A percentile compares a stretch with the other conserved stretches of the same genome.
phyloP scores from a whole-genome alignment of 2,113 vertebrate genomes.

The Nannospalax galili region DNA sequence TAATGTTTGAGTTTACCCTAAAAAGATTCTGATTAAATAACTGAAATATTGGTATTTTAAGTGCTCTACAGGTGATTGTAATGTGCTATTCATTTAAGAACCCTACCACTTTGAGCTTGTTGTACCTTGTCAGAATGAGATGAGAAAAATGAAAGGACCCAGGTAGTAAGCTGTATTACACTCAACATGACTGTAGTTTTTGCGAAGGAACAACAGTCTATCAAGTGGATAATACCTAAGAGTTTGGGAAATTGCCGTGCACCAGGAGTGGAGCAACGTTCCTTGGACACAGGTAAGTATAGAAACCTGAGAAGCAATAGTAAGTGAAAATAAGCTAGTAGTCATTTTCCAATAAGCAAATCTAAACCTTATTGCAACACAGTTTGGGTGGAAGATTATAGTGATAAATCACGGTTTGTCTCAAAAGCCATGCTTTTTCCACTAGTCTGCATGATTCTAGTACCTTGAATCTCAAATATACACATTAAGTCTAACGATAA shows the following conservation, averaged over 20 bases:
- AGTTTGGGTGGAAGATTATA: not conserved
- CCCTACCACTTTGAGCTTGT: no score
- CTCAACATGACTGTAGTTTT: not conserved
- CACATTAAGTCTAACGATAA: not conserved
- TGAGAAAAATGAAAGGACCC: not conserved
- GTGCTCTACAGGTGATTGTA: no score
- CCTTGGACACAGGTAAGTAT: not conserved
- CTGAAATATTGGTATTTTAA: no score
- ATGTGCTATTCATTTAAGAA: no score
- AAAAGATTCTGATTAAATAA: no score
- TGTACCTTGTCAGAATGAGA: not conserved
- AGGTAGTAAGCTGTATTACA: not conserved
- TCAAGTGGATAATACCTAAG: no score
- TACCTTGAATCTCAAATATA: not conserved
- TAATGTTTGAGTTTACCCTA: no score
- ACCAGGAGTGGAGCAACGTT: not conserved
- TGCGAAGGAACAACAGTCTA: not conserved
- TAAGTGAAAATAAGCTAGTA: not conserved
- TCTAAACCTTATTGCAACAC: not conserved
- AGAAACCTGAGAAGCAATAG: not conserved
- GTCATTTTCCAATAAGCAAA: not conserved
- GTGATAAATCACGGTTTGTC: not conserved
- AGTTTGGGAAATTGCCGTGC: not conserved
- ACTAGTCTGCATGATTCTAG: not conserved
- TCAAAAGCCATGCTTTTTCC: not conserved